Evolutionary conservation across 2,113 vertebrate genomes (phyloP).

Genomic region (Gyps fulvus): DNA sequence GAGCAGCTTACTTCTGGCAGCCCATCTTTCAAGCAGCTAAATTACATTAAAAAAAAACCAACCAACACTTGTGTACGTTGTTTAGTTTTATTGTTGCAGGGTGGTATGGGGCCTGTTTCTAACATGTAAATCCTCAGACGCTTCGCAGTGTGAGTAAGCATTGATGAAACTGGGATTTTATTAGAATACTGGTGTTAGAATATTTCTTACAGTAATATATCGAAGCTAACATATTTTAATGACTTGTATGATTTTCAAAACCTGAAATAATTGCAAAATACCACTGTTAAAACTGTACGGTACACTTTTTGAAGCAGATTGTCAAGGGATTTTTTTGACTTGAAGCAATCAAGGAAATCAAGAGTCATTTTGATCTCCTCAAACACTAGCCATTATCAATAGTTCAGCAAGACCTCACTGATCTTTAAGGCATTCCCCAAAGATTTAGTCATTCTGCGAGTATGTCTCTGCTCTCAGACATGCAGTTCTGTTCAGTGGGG

Average conservation of each 20-base stretch:
- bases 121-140: neutral
- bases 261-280: neutral
- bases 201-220: neutral
- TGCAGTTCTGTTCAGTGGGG: neutral
- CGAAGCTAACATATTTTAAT: neutral
- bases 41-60: neutral
- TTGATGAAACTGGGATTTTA: neutral
- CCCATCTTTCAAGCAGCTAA: neutral
- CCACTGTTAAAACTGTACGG: neutral
- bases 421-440: neutral
- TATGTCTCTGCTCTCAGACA: neutral
- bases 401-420: neutral
- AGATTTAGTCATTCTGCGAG: neutral
- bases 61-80: neutral
- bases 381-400: neutral
- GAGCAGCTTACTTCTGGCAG: neutral
- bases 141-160: neutral
- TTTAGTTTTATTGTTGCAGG: neutral
- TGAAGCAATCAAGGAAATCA: neutral
- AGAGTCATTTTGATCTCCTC: neutral
- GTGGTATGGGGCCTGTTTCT: neutral
- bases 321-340: neutral
- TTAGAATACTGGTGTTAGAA: neutral
- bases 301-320: neutral
- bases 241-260: neutral